Base-by-base conservation (phyloP, 2,888 invertebrate genomes). In the Brenthis hecate region DNA sequence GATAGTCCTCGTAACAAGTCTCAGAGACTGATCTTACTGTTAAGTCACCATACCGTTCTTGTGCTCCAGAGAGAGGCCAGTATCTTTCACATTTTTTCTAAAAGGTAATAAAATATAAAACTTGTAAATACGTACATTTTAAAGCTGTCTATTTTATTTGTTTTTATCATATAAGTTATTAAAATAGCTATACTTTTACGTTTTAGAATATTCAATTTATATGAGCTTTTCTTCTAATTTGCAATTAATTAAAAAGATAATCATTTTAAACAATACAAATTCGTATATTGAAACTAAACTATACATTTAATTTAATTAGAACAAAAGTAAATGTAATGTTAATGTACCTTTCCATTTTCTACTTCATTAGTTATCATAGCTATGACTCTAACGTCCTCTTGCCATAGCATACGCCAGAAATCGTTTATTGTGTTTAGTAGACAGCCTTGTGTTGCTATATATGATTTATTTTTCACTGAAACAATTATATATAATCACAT, bases 321-420 rank as follows among this genome's bases (percentile, higher is more conserved):
- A 36, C 36, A 36, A 6, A 6, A 32, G 3, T 32, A 32, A 32
- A 32, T 6, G 2, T 36, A 36, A 28, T 14, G 13, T 32, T 48
- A 51, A 51, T 65, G 71, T 74, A 95, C 95, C 92, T 97, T 97
- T 79, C 97, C 97, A 76, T 98, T 94, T 89, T 99, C 99, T 73
- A 97, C 95, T 92, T 99, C 98, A 92, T 98, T 99, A 75, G 99
- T 99, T 77, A 99, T 98, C 99, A 99, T 99, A 60, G 99, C 99
- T 80, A 99, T 98, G 61, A 99, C 97, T 65, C 98, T 94, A 64
- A 97, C 96, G 84, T 99, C 98, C 86, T 99, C 99, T 90, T 99
- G 99, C 97, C 99, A 99, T 13, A 99, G 96, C 99, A 99, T 99
- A 75, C 96, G 95, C 99, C 99, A 99, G 89, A 99, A 99, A 86